These are phyloP conservation scores for Apogon talboti DNA, from an alignment of 2,797 vertebrate genomes.

Conservation along the genomic window DNA sequence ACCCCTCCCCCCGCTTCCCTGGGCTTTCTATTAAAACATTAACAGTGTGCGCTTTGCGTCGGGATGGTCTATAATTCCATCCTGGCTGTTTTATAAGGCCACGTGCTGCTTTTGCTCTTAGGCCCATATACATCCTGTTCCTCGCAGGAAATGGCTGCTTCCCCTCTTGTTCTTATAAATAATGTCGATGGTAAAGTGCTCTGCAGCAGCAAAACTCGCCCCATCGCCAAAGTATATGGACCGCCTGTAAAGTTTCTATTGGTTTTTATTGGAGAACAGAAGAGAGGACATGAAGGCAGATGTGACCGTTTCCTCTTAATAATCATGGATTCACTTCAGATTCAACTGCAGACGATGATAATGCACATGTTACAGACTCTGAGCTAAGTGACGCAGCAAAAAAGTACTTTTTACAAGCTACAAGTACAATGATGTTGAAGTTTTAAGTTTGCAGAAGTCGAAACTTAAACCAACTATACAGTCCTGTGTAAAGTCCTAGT, in stretches of 20 bases:
- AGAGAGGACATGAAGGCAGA: no score
- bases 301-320: no score
- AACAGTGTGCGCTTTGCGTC: slow-evolving; percentile 13
- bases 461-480: no score
- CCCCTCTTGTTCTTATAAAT: slow-evolving; percentile 65
- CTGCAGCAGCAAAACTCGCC: slow-evolving; percentile 35
- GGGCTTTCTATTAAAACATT: slow-evolving; percentile 52
- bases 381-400: no score
- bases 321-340: no score
- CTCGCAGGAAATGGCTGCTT: slow-evolving; percentile 64
- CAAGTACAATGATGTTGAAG: no score
- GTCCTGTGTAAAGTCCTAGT: no score
- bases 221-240: neutral
- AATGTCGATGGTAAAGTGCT: slow-evolving; percentile 68
- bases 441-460: no score
- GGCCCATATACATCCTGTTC: slow-evolving; percentile 62
- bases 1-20: neutral
- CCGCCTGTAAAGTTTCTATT: slow-evolving; percentile 1
- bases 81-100: slow-evolving; percentile 38
- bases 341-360: no score
- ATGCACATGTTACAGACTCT: no score
- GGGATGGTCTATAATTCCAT: slow-evolving; percentile 53
- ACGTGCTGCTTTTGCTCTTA: slow-evolving; percentile 31
- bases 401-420: no score
- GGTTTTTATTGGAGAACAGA: no score